These are phyloP conservation scores for Fistularia tabacaria DNA, from an alignment of 2,797 vertebrate genomes.

Conservation along the genomic window DNA sequence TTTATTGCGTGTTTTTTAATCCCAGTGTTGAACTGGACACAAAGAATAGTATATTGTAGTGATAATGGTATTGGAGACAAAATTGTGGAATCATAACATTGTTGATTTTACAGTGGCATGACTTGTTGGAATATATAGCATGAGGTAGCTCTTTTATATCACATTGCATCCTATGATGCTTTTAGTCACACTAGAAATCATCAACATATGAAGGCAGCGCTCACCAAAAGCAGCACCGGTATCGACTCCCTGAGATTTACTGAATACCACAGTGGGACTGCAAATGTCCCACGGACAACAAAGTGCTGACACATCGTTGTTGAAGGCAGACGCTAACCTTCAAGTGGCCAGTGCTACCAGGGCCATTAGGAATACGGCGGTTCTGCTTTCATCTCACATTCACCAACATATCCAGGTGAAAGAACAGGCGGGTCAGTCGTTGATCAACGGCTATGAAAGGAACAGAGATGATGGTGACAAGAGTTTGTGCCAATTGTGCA, in stretches of 20 bases:
- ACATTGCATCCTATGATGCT: too few species aligned
- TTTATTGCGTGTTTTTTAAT: too few species aligned
- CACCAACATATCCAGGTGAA: too few species aligned
- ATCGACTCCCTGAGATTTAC: conserved; percentile 24
- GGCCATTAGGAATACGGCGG: conserved; percentile 14
- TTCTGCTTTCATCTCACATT: conserved; percentile 32
- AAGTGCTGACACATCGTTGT: conserved; percentile 48
- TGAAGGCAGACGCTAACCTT: conserved; percentile 46
- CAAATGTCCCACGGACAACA: conserved; percentile 22
- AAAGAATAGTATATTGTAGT: too few species aligned
- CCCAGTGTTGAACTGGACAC: too few species aligned
- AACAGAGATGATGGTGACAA: background rate
- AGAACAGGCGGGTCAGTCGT: background rate
- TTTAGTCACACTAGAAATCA: background rate
- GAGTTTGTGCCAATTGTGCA: background rate
- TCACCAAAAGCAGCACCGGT: conserved; percentile 1
- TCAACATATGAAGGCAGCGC: background rate
- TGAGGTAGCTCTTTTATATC: too few species aligned
- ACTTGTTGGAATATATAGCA: too few species aligned
- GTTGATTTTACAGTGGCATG: too few species aligned
- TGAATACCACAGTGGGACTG: conserved; percentile 38
- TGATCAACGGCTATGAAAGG: background rate
- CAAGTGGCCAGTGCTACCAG: conserved; percentile 38
- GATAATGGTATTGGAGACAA: too few species aligned
- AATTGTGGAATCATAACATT: too few species aligned